Conservation (phyloP, 1,140 invertebrate species). For the Drosophila subpulchrella region DNA sequence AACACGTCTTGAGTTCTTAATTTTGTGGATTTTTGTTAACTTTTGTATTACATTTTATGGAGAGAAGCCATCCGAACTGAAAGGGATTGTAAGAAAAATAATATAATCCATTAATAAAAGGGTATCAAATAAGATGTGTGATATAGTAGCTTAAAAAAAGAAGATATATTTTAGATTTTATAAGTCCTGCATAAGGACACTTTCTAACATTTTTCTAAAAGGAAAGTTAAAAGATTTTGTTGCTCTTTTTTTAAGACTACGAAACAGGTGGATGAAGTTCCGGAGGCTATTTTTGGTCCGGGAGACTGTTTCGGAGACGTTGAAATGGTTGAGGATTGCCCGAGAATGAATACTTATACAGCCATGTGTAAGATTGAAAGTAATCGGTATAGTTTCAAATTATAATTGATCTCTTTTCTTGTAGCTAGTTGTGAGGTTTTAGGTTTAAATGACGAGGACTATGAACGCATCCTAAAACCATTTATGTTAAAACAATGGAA, state of each 20-base stretch:
- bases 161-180: too few relatives aligned
- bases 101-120: background rate
- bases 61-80: background rate
- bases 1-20: background rate
- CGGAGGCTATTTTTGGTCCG: constrained; percentile 60
- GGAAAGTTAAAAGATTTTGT: background rate
- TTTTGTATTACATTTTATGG: background rate
- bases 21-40: constrained; percentile 1
- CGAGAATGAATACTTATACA: constrained; percentile 53
- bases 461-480: constrained; percentile 48
- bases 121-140: background rate
- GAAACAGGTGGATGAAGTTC: constrained; percentile 21
- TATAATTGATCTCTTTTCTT: background rate
- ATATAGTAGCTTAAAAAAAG: too few relatives aligned
- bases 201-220: too few relatives aligned
- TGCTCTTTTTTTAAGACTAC: constrained; percentile 4
- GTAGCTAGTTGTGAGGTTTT: constrained; percentile 61
- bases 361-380: constrained; percentile 38
- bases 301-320: constrained; percentile 75
- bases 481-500: constrained; percentile 58
- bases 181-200: too few relatives aligned
- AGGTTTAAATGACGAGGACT: constrained; percentile 56
- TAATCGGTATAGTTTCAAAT: too few relatives aligned
- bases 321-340: constrained; percentile 53
- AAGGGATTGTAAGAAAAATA: background rate